A percentile compares a stretch with the other conserved stretches of the same genome.
These are phyloP conservation scores for Oxytorus armatus DNA, from an alignment of 2,888 invertebrate species.

Conservation along the genomic window DNA sequence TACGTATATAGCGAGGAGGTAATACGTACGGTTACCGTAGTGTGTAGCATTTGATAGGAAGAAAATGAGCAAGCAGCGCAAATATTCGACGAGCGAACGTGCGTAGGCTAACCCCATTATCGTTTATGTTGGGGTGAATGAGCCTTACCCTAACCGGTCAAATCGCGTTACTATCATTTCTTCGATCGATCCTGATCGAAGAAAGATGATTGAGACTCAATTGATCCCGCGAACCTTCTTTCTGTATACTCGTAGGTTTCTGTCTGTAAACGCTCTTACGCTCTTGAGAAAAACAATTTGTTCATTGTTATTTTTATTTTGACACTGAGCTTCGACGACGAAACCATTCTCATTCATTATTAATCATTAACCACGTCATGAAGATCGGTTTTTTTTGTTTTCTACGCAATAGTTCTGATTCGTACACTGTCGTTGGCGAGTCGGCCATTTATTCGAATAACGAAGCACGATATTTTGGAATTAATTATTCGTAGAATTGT, in stretches of 20 bases:
- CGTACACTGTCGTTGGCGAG: no score
- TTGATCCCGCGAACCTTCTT: conserved; percentile 41
- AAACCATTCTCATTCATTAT: no score
- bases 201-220: conserved; percentile 55
- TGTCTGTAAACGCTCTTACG: no score
- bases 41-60: background rate
- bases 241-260: background rate
- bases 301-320: no score
- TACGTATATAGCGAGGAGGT: conserved; percentile 21
- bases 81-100: conserved; percentile 17
- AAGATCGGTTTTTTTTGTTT: no score
- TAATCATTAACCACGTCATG: no score
- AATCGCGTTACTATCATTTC: conserved; percentile 33
- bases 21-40: conserved; percentile 4
- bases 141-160: conserved; percentile 19
- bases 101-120: conserved; percentile 53
- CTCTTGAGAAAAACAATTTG: no score
- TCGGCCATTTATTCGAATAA: no score
- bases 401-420: no score
- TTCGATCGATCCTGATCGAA: conserved; percentile 50
- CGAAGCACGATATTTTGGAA: no score
- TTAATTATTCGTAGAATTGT: no score
- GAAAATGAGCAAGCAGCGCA: background rate
- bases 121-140: conserved; percentile 54
- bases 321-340: no score